Percentiles rank a stretch among this genome's conserved stretches.
These are phyloP conservation scores for Phycodurus eques DNA, from an alignment of 2,113 vertebrate species.

Conservation along the genomic window DNA sequence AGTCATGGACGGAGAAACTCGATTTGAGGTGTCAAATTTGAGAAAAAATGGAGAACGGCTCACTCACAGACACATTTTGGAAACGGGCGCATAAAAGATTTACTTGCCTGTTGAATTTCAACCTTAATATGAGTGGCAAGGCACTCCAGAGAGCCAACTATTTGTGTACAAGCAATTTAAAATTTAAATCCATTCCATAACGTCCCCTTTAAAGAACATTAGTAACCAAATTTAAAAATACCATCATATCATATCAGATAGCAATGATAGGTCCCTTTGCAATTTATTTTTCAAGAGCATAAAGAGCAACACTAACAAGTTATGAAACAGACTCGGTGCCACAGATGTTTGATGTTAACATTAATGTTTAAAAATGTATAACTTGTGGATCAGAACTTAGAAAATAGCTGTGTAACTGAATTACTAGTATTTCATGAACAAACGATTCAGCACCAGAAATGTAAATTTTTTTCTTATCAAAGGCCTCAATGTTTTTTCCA, in stretches of 20 bases:
- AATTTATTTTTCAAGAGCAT: background rate
- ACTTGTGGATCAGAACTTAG: background rate
- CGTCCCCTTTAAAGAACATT: background rate
- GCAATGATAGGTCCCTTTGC: background rate
- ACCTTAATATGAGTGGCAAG: background rate
- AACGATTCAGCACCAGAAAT: background rate
- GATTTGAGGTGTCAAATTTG: background rate
- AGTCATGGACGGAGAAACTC: background rate
- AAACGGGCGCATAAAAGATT: background rate
- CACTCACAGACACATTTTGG: too few species aligned
- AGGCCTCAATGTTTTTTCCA: background rate
- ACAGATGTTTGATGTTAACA: background rate
- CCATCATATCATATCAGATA: too few species aligned
- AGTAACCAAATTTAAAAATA: background rate
- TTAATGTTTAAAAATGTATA: background rate
- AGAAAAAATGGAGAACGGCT: background rate
- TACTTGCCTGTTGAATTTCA: background rate
- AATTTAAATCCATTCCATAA: background rate
- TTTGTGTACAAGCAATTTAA: background rate
- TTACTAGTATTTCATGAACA: background rate
- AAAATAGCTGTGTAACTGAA: background rate
- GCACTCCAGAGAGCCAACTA: background rate
- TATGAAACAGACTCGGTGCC: background rate
- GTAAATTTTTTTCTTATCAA: background rate
- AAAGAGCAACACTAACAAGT: background rate